phyloP scores from a whole-genome alignment of 2,113 vertebrate species.

The Chelonoidis abingdonii region DNA sequence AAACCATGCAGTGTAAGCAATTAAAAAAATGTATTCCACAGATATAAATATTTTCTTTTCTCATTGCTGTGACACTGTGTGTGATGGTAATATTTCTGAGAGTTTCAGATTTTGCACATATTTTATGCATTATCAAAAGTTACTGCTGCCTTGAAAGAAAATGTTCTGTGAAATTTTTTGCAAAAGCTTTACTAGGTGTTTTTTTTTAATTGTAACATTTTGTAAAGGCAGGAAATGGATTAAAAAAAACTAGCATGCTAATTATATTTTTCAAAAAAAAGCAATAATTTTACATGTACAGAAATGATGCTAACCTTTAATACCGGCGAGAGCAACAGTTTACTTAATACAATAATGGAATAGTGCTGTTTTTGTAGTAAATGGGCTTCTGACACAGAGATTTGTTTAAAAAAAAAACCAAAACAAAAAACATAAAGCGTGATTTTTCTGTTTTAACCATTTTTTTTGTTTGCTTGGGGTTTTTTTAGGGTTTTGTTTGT shows the following conservation, averaged over 20 bases:
- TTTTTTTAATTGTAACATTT: conserved; percentile 84
- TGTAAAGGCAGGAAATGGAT: conserved; percentile 86
- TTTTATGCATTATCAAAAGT: conserved; percentile 89
- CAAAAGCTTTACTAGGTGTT: conserved; percentile 87
- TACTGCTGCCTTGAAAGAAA: conserved; percentile 88
- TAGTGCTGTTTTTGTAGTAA: conserved; percentile 81
- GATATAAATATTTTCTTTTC: conserved; percentile 77
- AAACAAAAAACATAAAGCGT: conserved; percentile 31
- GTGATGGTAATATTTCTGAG: conserved; percentile 80
- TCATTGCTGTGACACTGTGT: conserved; percentile 81
- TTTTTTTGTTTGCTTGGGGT: conserved; percentile 28
- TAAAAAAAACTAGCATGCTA: conserved; percentile 81
- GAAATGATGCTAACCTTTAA: conserved; percentile 86
- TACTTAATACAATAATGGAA: conserved; percentile 77
- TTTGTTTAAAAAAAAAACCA: conserved; percentile 79
- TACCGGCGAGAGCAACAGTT: conserved; percentile 81
- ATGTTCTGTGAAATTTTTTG: conserved; percentile 86
- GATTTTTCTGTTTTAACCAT: conserved; percentile 82
- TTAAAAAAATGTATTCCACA: conserved; percentile 76
- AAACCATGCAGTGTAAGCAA: conserved; percentile 79
- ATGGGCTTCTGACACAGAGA: conserved; percentile 80
- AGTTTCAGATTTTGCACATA: conserved; percentile 86
- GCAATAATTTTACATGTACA: conserved; percentile 90
- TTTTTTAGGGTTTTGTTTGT: conserved; percentile 39
- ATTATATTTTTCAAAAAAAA: conserved; percentile 89